Percentiles rank a stretch among this genome's conserved stretches.
Conservation (phyloP, 2,797 vertebrate genomes). For the Etheostoma perlongum region DNA sequence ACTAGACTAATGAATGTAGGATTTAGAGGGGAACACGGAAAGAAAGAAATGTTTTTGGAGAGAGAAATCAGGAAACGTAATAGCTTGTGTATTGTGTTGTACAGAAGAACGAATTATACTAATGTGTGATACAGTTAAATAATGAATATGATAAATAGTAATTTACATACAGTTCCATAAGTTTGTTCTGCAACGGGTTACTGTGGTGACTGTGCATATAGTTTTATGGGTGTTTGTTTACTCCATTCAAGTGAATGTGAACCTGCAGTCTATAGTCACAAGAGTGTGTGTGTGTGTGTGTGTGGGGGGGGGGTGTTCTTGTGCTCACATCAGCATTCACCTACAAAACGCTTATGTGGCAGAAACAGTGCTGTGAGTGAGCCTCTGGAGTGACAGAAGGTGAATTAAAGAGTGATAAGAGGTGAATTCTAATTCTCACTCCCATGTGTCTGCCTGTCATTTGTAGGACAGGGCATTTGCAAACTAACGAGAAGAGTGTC, state of each 20-base stretch:
- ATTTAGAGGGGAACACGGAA: slow-evolving; percentile 6
- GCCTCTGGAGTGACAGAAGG: slow-evolving; percentile 69
- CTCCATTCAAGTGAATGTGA: slow-evolving; percentile 16
- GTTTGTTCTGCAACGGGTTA: neutral
- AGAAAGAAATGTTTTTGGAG: neutral
- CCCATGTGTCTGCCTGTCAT: slow-evolving; percentile 76
- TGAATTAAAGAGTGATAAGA: slow-evolving; percentile 78
- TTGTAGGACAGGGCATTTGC: slow-evolving; percentile 65
- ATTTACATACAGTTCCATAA: neutral
- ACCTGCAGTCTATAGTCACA: slow-evolving; percentile 14
- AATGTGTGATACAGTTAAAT: neutral
- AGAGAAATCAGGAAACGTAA: neutral
- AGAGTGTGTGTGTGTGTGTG: neutral
- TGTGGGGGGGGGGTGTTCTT: neutral
- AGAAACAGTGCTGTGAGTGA: slow-evolving; percentile 62
- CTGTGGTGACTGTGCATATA: neutral
- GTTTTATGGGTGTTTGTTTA: slow-evolving; percentile 13
- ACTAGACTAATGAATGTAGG: slow-evolving; percentile 32
- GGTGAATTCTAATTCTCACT: slow-evolving; percentile 79
- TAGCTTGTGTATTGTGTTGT: neutral
- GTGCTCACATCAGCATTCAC: slow-evolving; percentile 71
- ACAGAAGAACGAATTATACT: neutral
- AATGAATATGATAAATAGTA: neutral
- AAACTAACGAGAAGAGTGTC: slow-evolving; percentile 65
- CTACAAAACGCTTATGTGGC: slow-evolving; percentile 70